These are phyloP conservation scores for Aldrovandia affinis DNA, from an alignment of 2,797 vertebrate genomes.

Conservation along the genomic window DNA sequence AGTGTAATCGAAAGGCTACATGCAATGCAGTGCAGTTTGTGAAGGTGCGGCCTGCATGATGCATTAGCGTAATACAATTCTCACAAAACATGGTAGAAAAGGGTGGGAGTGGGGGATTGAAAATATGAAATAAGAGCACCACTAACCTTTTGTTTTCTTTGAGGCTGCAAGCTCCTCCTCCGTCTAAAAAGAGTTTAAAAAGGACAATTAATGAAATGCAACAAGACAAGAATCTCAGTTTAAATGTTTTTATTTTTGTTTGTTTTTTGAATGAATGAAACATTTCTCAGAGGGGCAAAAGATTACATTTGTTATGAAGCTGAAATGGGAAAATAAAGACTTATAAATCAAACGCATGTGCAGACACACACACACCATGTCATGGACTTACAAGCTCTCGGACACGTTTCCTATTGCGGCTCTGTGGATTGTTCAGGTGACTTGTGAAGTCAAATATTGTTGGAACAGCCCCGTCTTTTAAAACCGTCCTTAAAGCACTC, in stretches of 20 bases:
- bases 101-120: neutral
- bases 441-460: conserved; percentile 90
- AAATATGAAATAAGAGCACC: neutral
- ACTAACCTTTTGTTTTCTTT: conserved; percentile 77
- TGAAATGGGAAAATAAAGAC: no score
- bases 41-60: neutral
- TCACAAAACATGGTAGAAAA: neutral
- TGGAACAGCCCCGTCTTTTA: conserved; percentile 91
- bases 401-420: conserved; percentile 86
- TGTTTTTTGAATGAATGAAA: no score
- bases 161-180: conserved; percentile 64
- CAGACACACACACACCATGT: neutral
- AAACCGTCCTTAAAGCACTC: conserved; percentile 82
- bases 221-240: neutral
- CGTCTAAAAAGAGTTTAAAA: conserved; percentile 54
- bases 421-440: conserved; percentile 83
- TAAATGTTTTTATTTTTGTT: no score
- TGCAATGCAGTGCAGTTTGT: neutral
- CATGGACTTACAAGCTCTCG: conserved; percentile 83
- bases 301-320: no score
- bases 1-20: neutral
- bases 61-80: neutral
- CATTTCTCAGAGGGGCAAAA: no score
- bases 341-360: no score
- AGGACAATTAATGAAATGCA: neutral